Base-by-base conservation (phyloP, 2,888 invertebrate genomes). In the Zelleria hepariella region DNA sequence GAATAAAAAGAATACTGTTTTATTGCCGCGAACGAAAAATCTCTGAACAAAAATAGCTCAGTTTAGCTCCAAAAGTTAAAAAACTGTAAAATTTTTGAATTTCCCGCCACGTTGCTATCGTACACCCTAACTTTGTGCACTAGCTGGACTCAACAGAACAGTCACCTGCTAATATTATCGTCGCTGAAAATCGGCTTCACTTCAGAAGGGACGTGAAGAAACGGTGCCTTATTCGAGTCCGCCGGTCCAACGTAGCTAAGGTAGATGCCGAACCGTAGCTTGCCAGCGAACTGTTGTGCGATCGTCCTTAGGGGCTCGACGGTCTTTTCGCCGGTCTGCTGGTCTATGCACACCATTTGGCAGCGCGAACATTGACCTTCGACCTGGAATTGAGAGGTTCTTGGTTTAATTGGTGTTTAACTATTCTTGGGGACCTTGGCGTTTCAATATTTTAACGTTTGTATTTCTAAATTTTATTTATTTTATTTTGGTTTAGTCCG, bases 311-410 rank as follows among this genome's bases (percentile, higher is more conserved):
- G 78, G 0, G 96, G 95, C 75, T 96, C 96, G 0, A 92, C 90
- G 0, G 94, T 94, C 71, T 93, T 95, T 65, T 92, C 86, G 0
- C 96, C 97, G 1, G 94, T 95, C 53, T 90, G 86, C 82, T 97
- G 98, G 80, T 98, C 94, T 62, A 98, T 94, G 76, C 98, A 98
- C 61, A 99, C 94, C 96, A 98, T 98, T 81, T 97, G 96, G 75
- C 98, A 99, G 59, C 98, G 91, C 0, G 93, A 93, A 73, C 98
- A 98, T 51, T 92, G 91, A 0, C 95, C 96, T 66, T 93, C 92
- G 58, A 93, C 92, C 93, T 95, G 82, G 59, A 77, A 68, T 32
- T 51, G 5, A 56, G 23, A 49, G 18, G 5, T 20, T 49, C n/a
- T n/a, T n/a, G n/a, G n/a, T n/a, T n/a, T 42, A 42, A 42, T 42